phyloP scores from a whole-genome alignment of 2,888 invertebrate species.

The Charanyca ferruginea region DNA sequence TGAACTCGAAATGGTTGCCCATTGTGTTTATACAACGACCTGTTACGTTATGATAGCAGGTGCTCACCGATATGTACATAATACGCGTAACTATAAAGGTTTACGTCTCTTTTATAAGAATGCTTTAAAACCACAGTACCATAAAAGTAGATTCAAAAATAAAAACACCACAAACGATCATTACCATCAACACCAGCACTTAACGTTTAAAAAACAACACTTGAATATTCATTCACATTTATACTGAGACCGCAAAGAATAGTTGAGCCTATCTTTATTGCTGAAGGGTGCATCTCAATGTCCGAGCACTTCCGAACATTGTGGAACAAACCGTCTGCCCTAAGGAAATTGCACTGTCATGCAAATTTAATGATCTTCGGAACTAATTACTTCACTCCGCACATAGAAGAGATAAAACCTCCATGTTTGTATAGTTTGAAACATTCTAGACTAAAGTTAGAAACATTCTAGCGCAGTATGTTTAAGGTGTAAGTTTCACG shows the following conservation, averaged over 20 bases:
- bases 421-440: constrained; percentile 80
- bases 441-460: constrained; percentile 79
- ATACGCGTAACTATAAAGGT: constrained; percentile 29
- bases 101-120: constrained; percentile 24
- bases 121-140: constrained; percentile 4
- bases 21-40: constrained; percentile 40
- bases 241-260: constrained; percentile 55
- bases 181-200: constrained; percentile 52
- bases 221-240: constrained; percentile 80
- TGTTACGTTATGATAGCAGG: constrained; percentile 35
- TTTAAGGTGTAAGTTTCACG: constrained; percentile 82
- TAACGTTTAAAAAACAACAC: constrained; percentile 57
- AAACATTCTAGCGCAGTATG: constrained; percentile 74
- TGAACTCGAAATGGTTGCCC: constrained; percentile 31
- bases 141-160: constrained; percentile 13
- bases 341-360: constrained; percentile 80
- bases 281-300: constrained; percentile 81
- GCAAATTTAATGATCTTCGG: constrained; percentile 82
- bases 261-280: constrained; percentile 75
- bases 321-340: constrained; percentile 62
- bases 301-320: constrained; percentile 49
- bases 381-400: constrained; percentile 84
- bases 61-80: constrained; percentile 25
- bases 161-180: constrained; percentile 30
- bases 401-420: constrained; percentile 78